Base-by-base conservation (phyloP, 1,140 invertebrate species). In the Asbolus verrucosus region DNA sequence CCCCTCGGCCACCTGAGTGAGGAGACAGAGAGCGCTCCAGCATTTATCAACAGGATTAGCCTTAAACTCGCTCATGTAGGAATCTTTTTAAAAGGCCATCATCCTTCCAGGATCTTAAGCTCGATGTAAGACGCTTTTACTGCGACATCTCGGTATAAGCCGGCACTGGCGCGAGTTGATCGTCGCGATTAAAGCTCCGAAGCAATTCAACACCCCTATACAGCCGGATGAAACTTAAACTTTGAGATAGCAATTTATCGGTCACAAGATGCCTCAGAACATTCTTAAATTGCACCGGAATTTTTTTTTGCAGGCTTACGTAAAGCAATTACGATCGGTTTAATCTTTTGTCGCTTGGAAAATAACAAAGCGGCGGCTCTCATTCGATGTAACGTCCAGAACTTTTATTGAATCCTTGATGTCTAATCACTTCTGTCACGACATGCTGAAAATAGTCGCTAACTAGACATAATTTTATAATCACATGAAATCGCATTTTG, bases 11-110 rank as follows among this genome's bases (percentile, higher is more conserved):
- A 54, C 46, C 46, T 54, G 46, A 27, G 27, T n/a, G 46, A 54
- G 8, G 24, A 27, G 24, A n/a, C 21, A 11, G 13, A 16, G 18
- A 54, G 46, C 46, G 46, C 2, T 14, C 6, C 61, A 21, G 39
- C 61, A 63, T 63, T 63, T 63, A 63, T 63, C 61, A 63, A 63
- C 61, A 63, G 61, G 31, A 63, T 63, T 63, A 63, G 33, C 61
- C 31, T 16, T 38, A 39, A 19, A 39, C 61, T 63, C 61, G 61
- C 24, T 39, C 61, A 39, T 63, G 33, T 39, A 63, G 61, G 61
- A 41, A 63, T 63, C 61, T 41, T 63, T 63, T 62, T 39, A 63
- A 63, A 63, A 63, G 61, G 33, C 39, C 33, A 21, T 63, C 61
- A 63, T 39, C 61, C 61, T 39, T 21, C n/a, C 13, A 41, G 61